These are phyloP conservation scores for Merops nubicus DNA, from an alignment of 2,113 vertebrate species.

Conservation along the genomic window DNA sequence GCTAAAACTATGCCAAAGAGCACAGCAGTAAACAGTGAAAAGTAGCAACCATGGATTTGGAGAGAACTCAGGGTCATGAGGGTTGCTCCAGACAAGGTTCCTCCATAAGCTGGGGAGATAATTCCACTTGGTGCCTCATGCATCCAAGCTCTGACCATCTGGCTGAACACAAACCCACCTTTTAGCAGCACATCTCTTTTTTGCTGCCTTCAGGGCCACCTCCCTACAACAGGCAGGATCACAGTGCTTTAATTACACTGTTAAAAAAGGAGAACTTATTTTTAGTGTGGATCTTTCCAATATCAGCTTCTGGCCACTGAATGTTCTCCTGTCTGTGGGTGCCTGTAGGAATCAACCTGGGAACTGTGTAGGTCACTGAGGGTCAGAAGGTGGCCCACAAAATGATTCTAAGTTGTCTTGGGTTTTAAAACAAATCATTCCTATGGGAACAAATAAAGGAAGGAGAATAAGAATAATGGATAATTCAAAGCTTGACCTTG, in stretches of 20 bases:
- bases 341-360: neutral
- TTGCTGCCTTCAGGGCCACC: neutral
- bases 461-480: neutral
- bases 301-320: neutral
- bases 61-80: slow-evolving; percentile 11
- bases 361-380: neutral
- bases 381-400: neutral
- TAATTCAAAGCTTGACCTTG: neutral
- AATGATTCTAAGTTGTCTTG: neutral
- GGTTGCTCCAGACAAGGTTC: slow-evolving; percentile 10
- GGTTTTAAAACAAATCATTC: neutral
- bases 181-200: neutral
- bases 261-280: slow-evolving; percentile 16
- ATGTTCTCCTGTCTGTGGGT: neutral
- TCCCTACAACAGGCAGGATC: neutral
- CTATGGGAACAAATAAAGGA: neutral
- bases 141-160: slow-evolving; percentile 42
- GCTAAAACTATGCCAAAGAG: neutral
- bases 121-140: slow-evolving; percentile 41
- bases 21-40: neutral
- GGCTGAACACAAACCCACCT: slow-evolving; percentile 20
- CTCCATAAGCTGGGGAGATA: neutral
- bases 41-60: neutral
- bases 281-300: neutral
- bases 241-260: slow-evolving; percentile 8